These are phyloP conservation scores for Eristalis tenax DNA, from an alignment of 2,888 invertebrate species.

Conservation along the genomic window DNA sequence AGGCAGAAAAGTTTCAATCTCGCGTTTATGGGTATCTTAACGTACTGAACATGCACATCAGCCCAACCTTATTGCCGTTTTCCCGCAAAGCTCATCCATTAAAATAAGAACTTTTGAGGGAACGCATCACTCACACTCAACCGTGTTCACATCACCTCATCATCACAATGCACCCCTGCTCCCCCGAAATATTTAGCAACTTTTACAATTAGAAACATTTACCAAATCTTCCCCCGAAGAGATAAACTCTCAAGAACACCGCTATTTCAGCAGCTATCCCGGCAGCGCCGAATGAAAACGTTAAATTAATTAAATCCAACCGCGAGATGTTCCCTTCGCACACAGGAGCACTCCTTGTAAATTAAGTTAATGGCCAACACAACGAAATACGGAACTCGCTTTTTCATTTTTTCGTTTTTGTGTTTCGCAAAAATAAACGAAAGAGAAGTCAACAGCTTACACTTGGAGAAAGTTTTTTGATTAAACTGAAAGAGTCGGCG, in stretches of 20 bases:
- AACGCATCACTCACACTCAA: neutral
- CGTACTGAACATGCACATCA: neutral
- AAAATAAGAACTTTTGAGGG: neutral
- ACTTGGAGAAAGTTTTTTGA: conserved; percentile 47
- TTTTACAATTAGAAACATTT: conserved; percentile 47
- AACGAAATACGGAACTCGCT: neutral
- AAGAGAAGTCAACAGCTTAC: conserved; percentile 4
- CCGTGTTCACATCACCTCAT: neutral
- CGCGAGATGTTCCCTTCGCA: conserved; percentile 15
- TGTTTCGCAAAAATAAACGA: neutral
- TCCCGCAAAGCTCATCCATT: neutral
- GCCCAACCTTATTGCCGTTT: neutral
- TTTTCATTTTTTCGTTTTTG: neutral
- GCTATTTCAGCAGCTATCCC: neutral
- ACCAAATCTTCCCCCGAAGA: conserved; percentile 15
- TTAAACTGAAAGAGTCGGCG: conserved; percentile 38
- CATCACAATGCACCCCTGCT: neutral
- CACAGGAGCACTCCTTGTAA: conserved; percentile 25
- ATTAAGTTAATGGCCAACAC: conserved; percentile 42
- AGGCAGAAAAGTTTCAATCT: neutral
- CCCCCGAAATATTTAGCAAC: conserved; percentile 6
- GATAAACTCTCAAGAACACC: conserved; percentile 17
- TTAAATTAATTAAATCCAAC: conserved; percentile 51
- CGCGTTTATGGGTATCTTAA: neutral
- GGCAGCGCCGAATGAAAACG: conserved; percentile 3